A percentile compares a stretch with the other conserved stretches of the same genome.
Evolutionary conservation across 2,113 vertebrate genomes (phyloP).

Genomic region (Hemichromis elongatus): DNA sequence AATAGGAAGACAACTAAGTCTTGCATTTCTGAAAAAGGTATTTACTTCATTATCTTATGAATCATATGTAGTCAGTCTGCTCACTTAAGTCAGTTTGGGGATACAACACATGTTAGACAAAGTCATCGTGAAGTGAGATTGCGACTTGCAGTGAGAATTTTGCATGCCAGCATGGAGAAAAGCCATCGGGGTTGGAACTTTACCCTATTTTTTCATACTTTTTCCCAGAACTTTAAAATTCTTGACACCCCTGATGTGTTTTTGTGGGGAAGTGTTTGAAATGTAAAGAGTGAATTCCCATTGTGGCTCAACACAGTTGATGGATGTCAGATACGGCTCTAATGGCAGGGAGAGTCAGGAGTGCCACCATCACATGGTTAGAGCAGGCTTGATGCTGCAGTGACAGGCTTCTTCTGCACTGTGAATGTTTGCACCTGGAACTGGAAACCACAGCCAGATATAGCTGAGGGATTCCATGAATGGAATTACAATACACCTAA

Average conservation of each 20-base stretch:
- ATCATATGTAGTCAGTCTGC: neutral
- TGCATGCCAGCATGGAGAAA: neutral
- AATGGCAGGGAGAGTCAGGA: slow-evolving; percentile 9
- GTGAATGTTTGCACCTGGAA: neutral
- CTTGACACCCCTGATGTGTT: slow-evolving; percentile 5
- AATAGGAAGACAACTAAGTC: neutral
- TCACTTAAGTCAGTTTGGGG: neutral
- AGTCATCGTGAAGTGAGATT: slow-evolving; percentile 10
- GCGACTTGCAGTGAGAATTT: neutral
- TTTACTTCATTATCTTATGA: neutral
- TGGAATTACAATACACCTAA: neutral
- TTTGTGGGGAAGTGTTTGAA: neutral
- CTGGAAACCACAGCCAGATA: neutral
- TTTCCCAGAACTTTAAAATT: slow-evolving; percentile 1
- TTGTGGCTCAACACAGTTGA: slow-evolving; percentile 9
- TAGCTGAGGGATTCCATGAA: neutral
- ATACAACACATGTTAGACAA: neutral
- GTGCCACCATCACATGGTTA: neutral
- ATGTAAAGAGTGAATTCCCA: slow-evolving; percentile 26
- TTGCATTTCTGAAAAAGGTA: neutral
- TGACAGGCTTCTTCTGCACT: neutral
- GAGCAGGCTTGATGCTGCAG: neutral
- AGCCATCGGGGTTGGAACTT: neutral
- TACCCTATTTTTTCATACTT: neutral
- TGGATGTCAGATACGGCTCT: slow-evolving; percentile 17